These are phyloP conservation scores for Blomia tropicalis DNA, from an alignment of 2,888 invertebrate species.

Conservation along the genomic window DNA sequence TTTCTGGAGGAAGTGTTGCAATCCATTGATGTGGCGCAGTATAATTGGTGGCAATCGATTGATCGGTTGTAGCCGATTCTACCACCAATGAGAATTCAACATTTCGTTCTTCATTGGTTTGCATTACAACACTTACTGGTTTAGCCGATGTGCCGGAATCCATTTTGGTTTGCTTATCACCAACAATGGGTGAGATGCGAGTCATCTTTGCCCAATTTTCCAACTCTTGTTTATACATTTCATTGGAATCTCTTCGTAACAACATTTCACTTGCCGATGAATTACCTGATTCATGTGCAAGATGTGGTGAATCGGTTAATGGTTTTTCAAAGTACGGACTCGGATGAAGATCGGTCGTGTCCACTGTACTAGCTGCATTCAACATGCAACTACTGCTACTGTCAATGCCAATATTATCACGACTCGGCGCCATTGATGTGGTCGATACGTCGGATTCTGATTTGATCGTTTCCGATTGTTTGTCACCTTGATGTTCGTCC, in stretches of 20 bases:
- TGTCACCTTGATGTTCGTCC: too few relatives aligned
- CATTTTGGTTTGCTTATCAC: background rate
- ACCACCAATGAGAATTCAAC: background rate
- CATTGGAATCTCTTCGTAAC: background rate
- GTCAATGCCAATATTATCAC: background rate
- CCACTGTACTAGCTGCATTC: background rate
- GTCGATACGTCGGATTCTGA: too few relatives aligned
- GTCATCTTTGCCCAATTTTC: background rate
- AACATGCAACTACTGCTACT: background rate
- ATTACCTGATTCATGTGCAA: background rate
- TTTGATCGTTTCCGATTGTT: too few relatives aligned
- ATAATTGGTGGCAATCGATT: background rate
- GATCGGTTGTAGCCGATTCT: background rate
- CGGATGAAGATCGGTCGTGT: background rate
- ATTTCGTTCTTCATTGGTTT: background rate
- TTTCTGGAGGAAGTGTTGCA: background rate
- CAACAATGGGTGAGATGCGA: background rate
- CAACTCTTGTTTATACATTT: conserved; percentile 2
- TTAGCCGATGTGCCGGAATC: too few relatives aligned
- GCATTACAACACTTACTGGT: background rate
- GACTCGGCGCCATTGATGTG: too few relatives aligned
- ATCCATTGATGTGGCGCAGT: background rate
- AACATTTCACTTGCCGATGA: background rate
- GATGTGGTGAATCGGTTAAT: background rate
- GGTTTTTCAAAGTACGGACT: background rate